phyloP scores from a whole-genome alignment of 2,888 invertebrate genomes.

The Agapetus fuscipes region DNA sequence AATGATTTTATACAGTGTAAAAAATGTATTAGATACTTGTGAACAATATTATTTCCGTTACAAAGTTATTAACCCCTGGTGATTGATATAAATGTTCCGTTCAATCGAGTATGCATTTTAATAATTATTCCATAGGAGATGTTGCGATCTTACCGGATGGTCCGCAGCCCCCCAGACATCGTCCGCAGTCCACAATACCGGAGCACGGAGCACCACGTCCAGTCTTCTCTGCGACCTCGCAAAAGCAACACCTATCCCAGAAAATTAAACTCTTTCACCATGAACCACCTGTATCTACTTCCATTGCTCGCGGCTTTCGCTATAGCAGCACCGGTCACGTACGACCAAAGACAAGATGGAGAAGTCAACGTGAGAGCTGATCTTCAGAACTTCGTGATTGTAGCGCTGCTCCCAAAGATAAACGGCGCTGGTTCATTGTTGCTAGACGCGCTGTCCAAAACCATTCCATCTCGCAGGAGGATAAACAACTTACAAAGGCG shows the following conservation, averaged over 20 bases:
- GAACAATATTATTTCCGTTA: no score
- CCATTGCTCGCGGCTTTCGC: conserved; percentile 28
- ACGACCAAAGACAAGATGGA: conserved; percentile 72
- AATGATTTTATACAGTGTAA: no score
- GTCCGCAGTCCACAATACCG: no score
- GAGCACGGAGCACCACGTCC: conserved; percentile 4
- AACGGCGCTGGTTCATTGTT: conserved; percentile 26
- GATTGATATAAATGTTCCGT: no score
- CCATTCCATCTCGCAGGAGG: conserved; percentile 23
- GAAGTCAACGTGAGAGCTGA: conserved; percentile 62
- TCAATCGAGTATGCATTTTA: background rate
- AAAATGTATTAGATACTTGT: no score
- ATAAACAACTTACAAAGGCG: conserved; percentile 6
- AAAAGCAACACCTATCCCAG: conserved; percentile 7
- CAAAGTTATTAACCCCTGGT: no score
- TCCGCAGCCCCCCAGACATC: no score
- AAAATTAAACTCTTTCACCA: conserved; percentile 1
- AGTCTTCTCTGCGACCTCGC: conserved; percentile 13
- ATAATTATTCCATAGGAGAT: background rate
- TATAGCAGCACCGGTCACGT: conserved; percentile 31
- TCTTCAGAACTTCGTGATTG: conserved; percentile 61
- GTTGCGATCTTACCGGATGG: background rate
- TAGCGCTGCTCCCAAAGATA: conserved; percentile 48
- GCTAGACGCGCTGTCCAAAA: conserved; percentile 27
- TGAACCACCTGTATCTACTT: conserved; percentile 13